Evolutionary conservation across 2,113 vertebrate genomes (phyloP).

Genomic region (Corvus cornix): DNA sequence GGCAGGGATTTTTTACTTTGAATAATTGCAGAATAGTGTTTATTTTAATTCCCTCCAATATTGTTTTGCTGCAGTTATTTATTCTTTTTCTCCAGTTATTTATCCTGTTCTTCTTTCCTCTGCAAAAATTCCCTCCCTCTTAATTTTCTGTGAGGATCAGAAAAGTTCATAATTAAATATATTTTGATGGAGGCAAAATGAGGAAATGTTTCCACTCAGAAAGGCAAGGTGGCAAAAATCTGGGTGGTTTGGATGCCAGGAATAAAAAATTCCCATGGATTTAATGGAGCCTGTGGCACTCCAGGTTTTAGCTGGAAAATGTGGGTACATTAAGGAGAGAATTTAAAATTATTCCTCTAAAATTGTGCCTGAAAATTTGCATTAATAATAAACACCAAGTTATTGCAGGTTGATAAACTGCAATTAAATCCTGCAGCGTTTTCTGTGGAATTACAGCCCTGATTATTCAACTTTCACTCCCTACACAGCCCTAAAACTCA

Average conservation of each 20-base stretch:
- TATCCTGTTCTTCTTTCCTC: neutral
- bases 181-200: neutral
- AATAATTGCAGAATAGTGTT: neutral
- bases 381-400: neutral
- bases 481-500: neutral
- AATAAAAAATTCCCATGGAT: neutral
- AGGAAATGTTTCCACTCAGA: neutral
- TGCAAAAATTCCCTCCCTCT: neutral
- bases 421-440: neutral
- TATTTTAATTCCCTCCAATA: neutral
- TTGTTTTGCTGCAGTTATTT: neutral
- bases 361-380: neutral
- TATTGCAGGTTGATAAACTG: neutral
- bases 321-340: neutral
- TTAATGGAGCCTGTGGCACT: neutral
- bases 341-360: neutral
- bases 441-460: neutral
- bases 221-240: neutral
- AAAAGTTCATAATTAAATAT: neutral
- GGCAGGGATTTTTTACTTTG: neutral
- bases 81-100: neutral
- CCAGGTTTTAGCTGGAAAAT: neutral
- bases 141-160: neutral
- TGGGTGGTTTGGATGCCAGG: neutral
- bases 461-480: neutral